Evolutionary conservation across 2,113 vertebrate species (phyloP).

Genomic region (Glareola pratincola): DNA sequence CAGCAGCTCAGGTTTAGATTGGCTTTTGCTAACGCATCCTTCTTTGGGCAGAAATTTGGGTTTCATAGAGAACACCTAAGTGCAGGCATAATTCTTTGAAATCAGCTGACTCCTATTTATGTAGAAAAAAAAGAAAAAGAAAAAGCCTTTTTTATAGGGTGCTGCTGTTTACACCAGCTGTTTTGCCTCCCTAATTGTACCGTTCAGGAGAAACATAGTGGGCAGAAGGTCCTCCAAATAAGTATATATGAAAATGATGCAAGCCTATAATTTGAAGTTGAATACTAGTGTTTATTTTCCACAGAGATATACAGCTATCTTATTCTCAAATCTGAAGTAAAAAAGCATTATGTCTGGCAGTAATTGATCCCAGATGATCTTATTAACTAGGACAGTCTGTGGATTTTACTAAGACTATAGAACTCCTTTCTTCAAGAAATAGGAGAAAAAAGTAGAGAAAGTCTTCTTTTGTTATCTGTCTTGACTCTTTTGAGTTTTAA

Average conservation of each 20-base stretch:
- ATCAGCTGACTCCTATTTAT: neutral
- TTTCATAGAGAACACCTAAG: neutral
- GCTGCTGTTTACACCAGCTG: neutral
- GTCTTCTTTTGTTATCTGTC: neutral
- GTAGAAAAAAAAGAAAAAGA: neutral
- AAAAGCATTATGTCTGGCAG: neutral
- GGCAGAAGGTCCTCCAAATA: neutral
- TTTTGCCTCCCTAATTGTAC: neutral
- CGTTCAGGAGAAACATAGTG: neutral
- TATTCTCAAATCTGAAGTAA: neutral
- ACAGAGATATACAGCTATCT: neutral
- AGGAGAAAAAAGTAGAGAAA: neutral
- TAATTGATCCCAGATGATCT: slow-evolving; percentile 42
- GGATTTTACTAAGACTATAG: neutral
- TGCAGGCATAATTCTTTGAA: neutral
- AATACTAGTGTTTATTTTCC: neutral
- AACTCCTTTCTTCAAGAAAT: neutral
- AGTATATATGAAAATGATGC: neutral
- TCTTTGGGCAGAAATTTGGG: neutral
- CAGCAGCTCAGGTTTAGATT: neutral
- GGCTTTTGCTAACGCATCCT: neutral
- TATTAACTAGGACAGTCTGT: neutral
- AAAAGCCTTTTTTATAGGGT: accelerated
- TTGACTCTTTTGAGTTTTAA: neutral
- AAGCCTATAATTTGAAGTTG: neutral